phyloP scores from a whole-genome alignment of 2,888 invertebrate species.

The Netelia melanura region DNA sequence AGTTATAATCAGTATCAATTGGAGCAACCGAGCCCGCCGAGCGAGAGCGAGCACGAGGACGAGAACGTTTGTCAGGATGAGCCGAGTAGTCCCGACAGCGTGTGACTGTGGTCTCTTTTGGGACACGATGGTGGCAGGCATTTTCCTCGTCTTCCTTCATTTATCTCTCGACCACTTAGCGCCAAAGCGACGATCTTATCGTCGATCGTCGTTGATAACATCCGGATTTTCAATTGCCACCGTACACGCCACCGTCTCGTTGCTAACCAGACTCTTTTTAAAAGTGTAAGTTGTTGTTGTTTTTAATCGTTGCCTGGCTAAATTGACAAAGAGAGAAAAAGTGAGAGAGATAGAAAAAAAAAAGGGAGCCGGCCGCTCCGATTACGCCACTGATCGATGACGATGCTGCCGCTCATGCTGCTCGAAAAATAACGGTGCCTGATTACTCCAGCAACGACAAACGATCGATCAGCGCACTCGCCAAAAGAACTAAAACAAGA shows the following conservation, averaged over 20 bases:
- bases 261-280: constrained; percentile 62
- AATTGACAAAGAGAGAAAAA: constrained; percentile 18
- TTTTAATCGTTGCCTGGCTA: constrained; percentile 69
- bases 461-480: constrained; percentile 66
- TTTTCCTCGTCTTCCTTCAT: constrained; percentile 53
- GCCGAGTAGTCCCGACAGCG: constrained; percentile 80
- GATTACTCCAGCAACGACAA: constrained; percentile 70
- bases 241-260: constrained; percentile 65
- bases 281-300: constrained; percentile 53
- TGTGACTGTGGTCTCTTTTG: constrained; percentile 74
- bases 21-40: constrained; percentile 79
- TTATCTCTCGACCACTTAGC: constrained; percentile 15
- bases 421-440: constrained; percentile 61
- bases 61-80: constrained; percentile 71
- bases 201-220: not conserved
- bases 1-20: constrained; percentile 72
- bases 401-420: constrained; percentile 38
- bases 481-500: constrained; percentile 37
- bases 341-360: not conserved
- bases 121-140: constrained; percentile 33
- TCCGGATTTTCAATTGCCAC: not conserved
- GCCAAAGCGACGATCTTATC: not conserved
- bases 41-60: constrained; percentile 74
- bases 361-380: not conserved
- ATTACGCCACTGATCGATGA: not conserved